phyloP scores from a whole-genome alignment of 92 coral and sea anemone genomes.

The Plumapathes pennacea region DNA sequence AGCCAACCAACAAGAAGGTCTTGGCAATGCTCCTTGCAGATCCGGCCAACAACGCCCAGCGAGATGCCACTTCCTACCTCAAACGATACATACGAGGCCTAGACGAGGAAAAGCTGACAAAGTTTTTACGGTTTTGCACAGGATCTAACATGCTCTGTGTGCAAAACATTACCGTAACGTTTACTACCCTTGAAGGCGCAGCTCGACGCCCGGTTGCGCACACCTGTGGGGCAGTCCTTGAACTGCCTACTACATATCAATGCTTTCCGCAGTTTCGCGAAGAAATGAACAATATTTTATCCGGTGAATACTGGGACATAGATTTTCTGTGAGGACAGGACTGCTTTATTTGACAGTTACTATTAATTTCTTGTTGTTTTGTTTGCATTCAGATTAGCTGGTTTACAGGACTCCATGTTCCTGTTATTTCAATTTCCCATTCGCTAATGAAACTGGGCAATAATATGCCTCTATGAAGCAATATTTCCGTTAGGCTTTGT shows the following conservation, averaged over 20 bases:
- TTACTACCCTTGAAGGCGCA: conserved; percentile 32
- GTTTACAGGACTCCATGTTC: too few relatives aligned
- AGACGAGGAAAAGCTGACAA: conserved; percentile 20
- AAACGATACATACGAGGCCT: conserved; percentile 52
- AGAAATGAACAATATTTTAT: conserved; percentile 48
- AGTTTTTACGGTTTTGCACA: conserved; percentile 34
- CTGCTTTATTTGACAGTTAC: too few relatives aligned
- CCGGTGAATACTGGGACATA: conserved; percentile 55
- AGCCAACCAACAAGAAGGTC: conserved; percentile 50
- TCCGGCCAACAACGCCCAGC: conserved; percentile 27
- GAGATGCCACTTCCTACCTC: conserved; percentile 30
- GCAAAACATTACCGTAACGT: conserved; percentile 13
- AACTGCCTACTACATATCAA: conserved; percentile 47
- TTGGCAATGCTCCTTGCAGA: conserved; percentile 27
- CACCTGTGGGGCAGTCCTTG: conserved; percentile 48
- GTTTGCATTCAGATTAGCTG: too few relatives aligned
- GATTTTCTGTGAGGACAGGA: conserved; percentile 19
- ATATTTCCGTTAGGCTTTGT: too few relatives aligned
- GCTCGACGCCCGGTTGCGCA: conserved; percentile 49
- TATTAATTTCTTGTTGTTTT: too few relatives aligned
- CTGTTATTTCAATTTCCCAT: too few relatives aligned
- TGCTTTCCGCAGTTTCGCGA: conserved; percentile 44
- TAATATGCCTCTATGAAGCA: too few relatives aligned
- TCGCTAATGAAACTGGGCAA: too few relatives aligned
- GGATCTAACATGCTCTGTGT: conserved; percentile 45